Evolutionary conservation across 2,888 invertebrate genomes (phyloP), one percentile per base, ranked within the genome.

Genomic region (Lordiphosa andalusiaca): DNA sequence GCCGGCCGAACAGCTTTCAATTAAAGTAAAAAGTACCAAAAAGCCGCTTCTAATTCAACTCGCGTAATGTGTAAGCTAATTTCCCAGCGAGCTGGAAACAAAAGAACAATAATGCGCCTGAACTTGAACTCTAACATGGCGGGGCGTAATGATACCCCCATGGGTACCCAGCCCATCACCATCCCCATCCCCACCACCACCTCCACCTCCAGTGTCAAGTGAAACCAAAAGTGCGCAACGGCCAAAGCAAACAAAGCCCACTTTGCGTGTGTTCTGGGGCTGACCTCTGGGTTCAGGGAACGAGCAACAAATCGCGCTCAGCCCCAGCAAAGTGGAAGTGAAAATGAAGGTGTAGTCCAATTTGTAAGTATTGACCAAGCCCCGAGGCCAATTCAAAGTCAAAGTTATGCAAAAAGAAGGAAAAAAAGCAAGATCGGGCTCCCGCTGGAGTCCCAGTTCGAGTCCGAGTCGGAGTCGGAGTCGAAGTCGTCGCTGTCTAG

Each of bases 291-390:
- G 68, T 65, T 62, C 69, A 58, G 56, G 6, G 33, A 10, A 21
- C 10, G 25, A 6, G 38, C 25, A 36, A 44, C 59, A 16, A 40
- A 40, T 40, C 21, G 40, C 21, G 21, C 19, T 21, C 6, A 21
- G 40, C 9, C 39, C 6, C 44, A 16, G 19, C n/a, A 33, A 44
- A 44, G 56, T 60, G 62, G 60, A 80, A 80, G 83, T 80, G 80
- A 85, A 85, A 85, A 77, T 77, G 85, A 84, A 85, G 85, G 86
- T 85, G 85, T 84, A 86, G 86, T 85, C 85, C 85, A 86, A 85
- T 85, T 86, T 85, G 85, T 85, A 84, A 85, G 80, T 80, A 76
- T 71, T 44, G 69, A 67, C 77, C 83, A 80, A 78, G 83, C 76
- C 80, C 71, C 71, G 60, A 66, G 73, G 69, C 63, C 76, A 76